A percentile compares a stretch with the other conserved stretches of the same genome.
phyloP scores from a whole-genome alignment of 1,140 invertebrate genomes.

The Hyles euphorbiae region DNA sequence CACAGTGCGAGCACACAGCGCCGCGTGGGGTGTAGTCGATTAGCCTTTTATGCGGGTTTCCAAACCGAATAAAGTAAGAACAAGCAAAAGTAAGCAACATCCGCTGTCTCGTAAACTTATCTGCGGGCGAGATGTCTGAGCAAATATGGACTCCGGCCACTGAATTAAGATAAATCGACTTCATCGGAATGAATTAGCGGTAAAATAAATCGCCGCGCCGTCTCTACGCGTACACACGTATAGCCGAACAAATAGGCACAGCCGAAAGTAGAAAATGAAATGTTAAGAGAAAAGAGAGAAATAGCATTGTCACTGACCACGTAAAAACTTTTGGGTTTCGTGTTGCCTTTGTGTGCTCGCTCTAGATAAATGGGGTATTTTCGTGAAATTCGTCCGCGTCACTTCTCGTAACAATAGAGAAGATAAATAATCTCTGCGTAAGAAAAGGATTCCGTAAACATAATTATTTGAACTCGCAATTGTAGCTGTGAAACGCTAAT shows the following conservation, averaged over 20 bases:
- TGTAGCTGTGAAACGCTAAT: constrained; percentile 64
- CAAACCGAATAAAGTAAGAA: constrained; percentile 56
- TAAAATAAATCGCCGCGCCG: constrained; percentile 14
- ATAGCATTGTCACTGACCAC: constrained; percentile 71
- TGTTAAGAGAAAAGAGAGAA: constrained; percentile 63
- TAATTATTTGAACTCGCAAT: constrained; percentile 71
- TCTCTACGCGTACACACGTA: constrained; percentile 16
- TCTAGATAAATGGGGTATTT: constrained; percentile 71
- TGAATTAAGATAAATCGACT: constrained; percentile 31
- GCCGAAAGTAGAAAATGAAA: constrained; percentile 55
- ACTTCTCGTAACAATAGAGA: constrained; percentile 69
- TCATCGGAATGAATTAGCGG: constrained; percentile 22
- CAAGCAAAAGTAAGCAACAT: constrained; percentile 28
- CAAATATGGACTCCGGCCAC: constrained; percentile 54
- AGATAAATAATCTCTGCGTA: constrained; percentile 72
- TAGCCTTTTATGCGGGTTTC: constrained; percentile 56
- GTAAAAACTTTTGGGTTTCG: constrained; percentile 73
- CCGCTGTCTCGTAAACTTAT: constrained; percentile 45
- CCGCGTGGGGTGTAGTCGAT: constrained; percentile 32
- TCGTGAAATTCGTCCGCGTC: constrained; percentile 71
- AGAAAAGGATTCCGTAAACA: constrained; percentile 72
- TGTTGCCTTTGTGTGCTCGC: constrained; percentile 64
- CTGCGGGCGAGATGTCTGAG: constrained; percentile 50
- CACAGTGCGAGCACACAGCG: constrained; percentile 13
- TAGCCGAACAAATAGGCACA: constrained; percentile 39